A percentile compares a stretch with the other conserved stretches of the same genome.
These are phyloP conservation scores for Anniella stebbinsi DNA, from an alignment of 2,797 vertebrate species.

Conservation along the genomic window DNA sequence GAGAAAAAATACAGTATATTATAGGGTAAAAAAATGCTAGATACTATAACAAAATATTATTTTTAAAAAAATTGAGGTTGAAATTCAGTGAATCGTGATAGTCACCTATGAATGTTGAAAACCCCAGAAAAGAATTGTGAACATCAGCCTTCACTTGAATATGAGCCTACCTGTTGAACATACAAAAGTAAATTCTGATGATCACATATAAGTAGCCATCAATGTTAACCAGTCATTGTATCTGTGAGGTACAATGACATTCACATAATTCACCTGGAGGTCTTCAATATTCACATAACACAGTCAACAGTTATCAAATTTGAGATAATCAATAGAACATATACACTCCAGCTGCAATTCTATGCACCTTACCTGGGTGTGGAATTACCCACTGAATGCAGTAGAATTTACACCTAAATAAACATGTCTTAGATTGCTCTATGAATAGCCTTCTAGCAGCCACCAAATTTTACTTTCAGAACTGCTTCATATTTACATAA, in stretches of 20 bases:
- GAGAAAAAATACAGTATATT: not conserved
- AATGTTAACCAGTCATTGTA: not conserved
- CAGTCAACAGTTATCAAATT: not conserved
- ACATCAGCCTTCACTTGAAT: not conserved
- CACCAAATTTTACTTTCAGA: slow-evolving; percentile 11
- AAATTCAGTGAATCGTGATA: not conserved
- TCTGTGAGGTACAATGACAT: not conserved
- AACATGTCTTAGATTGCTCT: not conserved
- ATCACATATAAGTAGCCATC: not conserved
- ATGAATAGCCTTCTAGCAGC: not conserved
- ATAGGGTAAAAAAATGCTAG: too few relatives aligned
- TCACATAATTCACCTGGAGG: not conserved
- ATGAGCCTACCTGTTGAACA: not conserved
- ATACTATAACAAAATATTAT: not conserved
- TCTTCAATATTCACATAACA: not conserved
- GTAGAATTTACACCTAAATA: not conserved
- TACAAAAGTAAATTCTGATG: not conserved
- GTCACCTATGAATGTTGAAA: not conserved
- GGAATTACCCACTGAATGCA: not conserved
- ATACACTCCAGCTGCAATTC: not conserved
- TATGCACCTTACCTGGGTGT: not conserved
- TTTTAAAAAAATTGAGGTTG: not conserved
- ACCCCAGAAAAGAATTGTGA: not conserved
- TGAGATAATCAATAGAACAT: not conserved
- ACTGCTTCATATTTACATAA: accelerated